Percentiles rank a stretch among this genome's conserved stretches.
phyloP scores from a whole-genome alignment of 2,113 vertebrate species.

The Prionailurus bengalensis region DNA sequence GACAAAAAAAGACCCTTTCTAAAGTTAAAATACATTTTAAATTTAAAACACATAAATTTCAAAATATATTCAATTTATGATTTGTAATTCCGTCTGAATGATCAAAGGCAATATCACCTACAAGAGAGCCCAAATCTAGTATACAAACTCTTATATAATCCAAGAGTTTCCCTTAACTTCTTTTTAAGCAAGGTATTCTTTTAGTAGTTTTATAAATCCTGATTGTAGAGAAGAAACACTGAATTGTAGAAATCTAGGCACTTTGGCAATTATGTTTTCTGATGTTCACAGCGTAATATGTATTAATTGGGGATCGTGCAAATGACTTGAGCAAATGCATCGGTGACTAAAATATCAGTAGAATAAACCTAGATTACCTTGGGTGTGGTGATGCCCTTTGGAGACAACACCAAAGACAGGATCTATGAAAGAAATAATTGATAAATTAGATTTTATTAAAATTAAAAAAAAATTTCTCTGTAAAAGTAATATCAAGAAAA shows the following conservation, averaged over 20 bases:
- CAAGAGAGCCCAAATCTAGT: neutral
- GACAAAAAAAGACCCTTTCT: neutral
- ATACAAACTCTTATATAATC: neutral
- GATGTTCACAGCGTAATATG: neutral
- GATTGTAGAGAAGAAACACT: neutral
- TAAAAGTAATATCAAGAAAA: neutral
- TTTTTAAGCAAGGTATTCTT: neutral
- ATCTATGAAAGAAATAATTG: neutral
- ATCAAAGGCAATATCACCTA: neutral
- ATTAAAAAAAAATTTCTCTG: neutral
- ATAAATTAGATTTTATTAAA: neutral
- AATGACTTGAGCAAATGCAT: neutral
- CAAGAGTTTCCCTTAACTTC: neutral
- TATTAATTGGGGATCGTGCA: neutral
- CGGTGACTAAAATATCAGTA: neutral
- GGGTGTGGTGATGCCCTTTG: neutral
- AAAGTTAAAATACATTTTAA: neutral
- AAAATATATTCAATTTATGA: neutral
- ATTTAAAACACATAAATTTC: neutral
- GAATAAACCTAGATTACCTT: neutral
- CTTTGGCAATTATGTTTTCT: neutral
- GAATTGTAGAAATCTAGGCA: neutral
- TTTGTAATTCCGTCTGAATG: neutral
- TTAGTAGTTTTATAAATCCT: neutral
- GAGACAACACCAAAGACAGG: neutral